These are phyloP conservation scores for Mesochorus sp. DNA, from an alignment of 2,888 invertebrate genomes.

Conservation along the genomic window DNA sequence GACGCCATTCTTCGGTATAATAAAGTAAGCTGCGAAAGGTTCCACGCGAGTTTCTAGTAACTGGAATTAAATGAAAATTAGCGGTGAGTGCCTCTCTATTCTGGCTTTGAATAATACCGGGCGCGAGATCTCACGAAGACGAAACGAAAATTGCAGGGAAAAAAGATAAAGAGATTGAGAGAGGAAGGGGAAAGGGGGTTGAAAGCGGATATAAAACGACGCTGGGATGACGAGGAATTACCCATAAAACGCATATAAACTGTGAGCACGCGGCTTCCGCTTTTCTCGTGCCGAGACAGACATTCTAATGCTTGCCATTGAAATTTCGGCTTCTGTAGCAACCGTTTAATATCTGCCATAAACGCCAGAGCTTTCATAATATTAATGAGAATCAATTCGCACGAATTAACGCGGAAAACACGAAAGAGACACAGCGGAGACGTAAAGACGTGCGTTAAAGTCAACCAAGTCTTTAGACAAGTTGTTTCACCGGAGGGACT, in stretches of 20 bases:
- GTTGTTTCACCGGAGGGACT: neutral
- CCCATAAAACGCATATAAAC: conserved; percentile 13
- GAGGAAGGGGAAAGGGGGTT: neutral
- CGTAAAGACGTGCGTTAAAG: neutral
- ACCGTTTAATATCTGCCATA: neutral
- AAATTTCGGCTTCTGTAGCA: neutral
- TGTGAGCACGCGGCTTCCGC: conserved; percentile 8
- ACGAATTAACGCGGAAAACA: conserved; percentile 10
- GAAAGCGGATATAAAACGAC: neutral
- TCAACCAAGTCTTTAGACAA: neutral
- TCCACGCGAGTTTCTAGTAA: conserved; percentile 23
- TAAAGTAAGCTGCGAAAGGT: conserved; percentile 28
- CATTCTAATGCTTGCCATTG: neutral
- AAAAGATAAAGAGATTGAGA: neutral
- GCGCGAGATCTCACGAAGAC: neutral
- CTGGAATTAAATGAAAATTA: conserved; percentile 63
- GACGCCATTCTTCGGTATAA: conserved; percentile 16
- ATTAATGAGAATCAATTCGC: conserved; percentile 39
- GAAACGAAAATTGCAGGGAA: neutral
- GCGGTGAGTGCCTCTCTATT: conserved; percentile 38
- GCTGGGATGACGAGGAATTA: conserved; percentile 22
- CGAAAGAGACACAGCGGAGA: conserved; percentile 3
- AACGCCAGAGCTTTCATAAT: neutral
- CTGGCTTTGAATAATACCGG: neutral
- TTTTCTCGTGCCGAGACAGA: neutral